phyloP scores from a whole-genome alignment of 2,888 invertebrate species.

The Xylota sylvarum region DNA sequence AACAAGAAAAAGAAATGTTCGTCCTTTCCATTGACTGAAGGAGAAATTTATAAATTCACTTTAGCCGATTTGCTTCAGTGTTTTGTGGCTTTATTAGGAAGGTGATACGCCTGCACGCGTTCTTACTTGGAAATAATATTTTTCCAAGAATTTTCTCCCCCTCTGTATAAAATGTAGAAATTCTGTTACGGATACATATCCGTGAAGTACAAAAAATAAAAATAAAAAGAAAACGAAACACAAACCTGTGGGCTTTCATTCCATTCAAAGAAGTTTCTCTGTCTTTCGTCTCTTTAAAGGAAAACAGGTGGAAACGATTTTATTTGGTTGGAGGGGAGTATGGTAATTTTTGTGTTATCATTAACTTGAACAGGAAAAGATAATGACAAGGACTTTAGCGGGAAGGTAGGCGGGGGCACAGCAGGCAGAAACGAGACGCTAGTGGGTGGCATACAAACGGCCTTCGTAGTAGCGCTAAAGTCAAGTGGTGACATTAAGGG shows the following conservation, averaged over 20 bases:
- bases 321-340: neutral
- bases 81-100: slow-evolving; percentile 30
- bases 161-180: neutral
- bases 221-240: neutral
- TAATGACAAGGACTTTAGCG: slow-evolving; percentile 23
- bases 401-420: neutral
- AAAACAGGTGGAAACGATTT: slow-evolving; percentile 44
- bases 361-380: slow-evolving; percentile 52
- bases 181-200: neutral
- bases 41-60: slow-evolving; percentile 27
- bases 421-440: neutral
- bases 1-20: neutral
- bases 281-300: neutral
- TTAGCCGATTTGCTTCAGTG: slow-evolving; percentile 24
- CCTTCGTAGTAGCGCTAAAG: slow-evolving; percentile 17
- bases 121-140: neutral
- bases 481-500: slow-evolving; percentile 62
- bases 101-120: slow-evolving; percentile 23
- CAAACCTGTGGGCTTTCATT: slow-evolving; percentile 26
- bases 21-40: slow-evolving; percentile 17
- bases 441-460: slow-evolving; percentile 20
- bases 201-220: slow-evolving; percentile 1
- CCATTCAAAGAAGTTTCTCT: slow-evolving; percentile 24
- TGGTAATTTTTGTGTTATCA: slow-evolving; percentile 51
- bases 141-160: slow-evolving; percentile 1